phyloP scores from a whole-genome alignment of 2,113 vertebrate genomes.

The Stegastes partitus region DNA sequence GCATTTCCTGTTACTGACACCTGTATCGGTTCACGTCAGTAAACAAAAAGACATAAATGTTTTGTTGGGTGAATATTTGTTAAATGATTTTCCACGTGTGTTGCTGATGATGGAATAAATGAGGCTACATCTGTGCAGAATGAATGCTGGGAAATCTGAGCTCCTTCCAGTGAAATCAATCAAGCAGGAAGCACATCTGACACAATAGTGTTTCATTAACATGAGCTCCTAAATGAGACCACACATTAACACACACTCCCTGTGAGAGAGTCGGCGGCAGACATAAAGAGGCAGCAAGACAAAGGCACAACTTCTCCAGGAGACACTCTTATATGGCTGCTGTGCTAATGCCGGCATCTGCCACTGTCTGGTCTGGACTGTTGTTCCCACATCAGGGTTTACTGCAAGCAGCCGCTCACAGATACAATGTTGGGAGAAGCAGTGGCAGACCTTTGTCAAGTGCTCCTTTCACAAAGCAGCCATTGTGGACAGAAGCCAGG shows the following conservation, averaged over 20 bases:
- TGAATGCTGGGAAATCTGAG: neutral
- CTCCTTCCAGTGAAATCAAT: neutral
- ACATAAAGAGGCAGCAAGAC: constrained; percentile 86
- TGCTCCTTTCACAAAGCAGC: constrained; percentile 91
- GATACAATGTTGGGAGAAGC: constrained; percentile 88
- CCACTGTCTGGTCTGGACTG: constrained; percentile 85
- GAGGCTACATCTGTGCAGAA: too few species aligned
- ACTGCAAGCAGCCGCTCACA: constrained; percentile 72
- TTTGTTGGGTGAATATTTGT: too few species aligned
- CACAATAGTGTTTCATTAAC: neutral
- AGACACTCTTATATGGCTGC: constrained; percentile 89
- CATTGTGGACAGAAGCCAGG: constrained; percentile 89
- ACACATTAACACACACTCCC: constrained; percentile 55
- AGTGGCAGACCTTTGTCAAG: constrained; percentile 91
- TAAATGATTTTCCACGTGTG: too few species aligned
- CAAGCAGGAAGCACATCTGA: constrained; percentile 9
- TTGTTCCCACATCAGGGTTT: constrained; percentile 77
- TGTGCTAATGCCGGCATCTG: constrained; percentile 95
- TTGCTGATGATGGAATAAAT: too few species aligned
- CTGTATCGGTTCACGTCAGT: too few species aligned
- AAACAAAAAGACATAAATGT: too few species aligned
- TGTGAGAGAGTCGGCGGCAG: constrained; percentile 46
- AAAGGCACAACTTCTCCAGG: constrained; percentile 88
- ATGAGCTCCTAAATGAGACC: constrained; percentile 4
- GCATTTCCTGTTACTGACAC: too few species aligned